phyloP scores from a whole-genome alignment of 1,140 invertebrate genomes.

The Stegodyphus mimosarum region DNA sequence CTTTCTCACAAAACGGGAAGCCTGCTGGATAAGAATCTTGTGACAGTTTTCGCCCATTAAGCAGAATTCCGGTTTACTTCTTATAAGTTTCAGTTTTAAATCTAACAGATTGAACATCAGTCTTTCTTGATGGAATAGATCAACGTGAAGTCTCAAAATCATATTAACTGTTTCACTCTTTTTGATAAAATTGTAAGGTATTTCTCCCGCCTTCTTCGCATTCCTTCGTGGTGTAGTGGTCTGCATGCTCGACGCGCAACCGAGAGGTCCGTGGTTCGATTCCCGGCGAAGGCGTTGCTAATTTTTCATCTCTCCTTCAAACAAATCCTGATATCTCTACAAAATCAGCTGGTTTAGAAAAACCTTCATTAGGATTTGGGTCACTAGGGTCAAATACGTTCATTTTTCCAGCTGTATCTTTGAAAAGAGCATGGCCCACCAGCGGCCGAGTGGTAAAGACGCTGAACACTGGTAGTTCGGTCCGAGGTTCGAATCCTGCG shows the following conservation, averaged over 20 bases:
- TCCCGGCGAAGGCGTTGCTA: too few relatives aligned
- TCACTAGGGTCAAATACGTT: background rate
- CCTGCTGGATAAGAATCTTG: background rate
- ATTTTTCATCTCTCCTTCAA: too few relatives aligned
- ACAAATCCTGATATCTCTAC: too few relatives aligned
- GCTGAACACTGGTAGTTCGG: too few relatives aligned
- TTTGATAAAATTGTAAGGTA: too few relatives aligned
- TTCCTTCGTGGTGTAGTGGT: too few relatives aligned
- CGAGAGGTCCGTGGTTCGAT: too few relatives aligned
- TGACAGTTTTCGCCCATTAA: background rate
- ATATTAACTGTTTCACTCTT: background rate
- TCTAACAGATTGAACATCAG: background rate
- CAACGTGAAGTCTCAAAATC: background rate
- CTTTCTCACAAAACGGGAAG: background rate
- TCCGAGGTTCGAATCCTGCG: too few relatives aligned
- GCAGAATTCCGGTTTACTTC: constrained; percentile 9
- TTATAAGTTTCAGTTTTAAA: background rate
- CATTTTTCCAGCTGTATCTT: background rate
- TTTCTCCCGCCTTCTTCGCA: too few relatives aligned
- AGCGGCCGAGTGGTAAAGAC: too few relatives aligned
- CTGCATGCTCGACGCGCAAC: too few relatives aligned
- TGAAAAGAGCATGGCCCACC: too few relatives aligned
- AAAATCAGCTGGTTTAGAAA: background rate
- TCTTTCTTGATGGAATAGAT: constrained; percentile 8
- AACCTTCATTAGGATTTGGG: background rate